Evolutionary conservation across 2,797 vertebrate species (phyloP).

Genomic region (Lagocephalus sceleratus): DNA sequence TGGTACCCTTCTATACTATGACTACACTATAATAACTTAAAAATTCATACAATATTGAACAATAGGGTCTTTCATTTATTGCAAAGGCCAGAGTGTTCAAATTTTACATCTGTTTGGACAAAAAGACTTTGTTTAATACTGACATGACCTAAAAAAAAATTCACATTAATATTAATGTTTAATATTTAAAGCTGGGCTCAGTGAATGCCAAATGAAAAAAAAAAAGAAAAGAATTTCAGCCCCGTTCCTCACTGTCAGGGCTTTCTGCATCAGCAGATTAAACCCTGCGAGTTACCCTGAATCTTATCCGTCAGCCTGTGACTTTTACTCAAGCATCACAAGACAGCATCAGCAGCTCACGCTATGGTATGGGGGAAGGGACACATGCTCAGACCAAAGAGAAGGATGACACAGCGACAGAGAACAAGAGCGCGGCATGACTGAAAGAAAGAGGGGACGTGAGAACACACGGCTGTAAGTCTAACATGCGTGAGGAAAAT

Average conservation of each 20-base stretch:
- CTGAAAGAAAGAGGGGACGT: neutral
- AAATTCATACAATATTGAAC: no score
- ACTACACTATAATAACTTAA: no score
- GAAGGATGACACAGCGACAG: conserved; percentile 35
- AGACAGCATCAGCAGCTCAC: conserved; percentile 58
- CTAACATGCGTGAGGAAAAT: neutral
- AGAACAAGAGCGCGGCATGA: conserved; percentile 1
- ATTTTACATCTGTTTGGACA: no score
- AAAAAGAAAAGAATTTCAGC: neutral
- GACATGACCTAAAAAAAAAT: neutral
- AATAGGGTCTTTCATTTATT: no score
- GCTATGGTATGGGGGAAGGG: conserved; percentile 44
- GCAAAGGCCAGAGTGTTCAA: no score
- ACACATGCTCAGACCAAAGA: conserved; percentile 31
- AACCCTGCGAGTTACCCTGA: conserved; percentile 18
- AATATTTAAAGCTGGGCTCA: neutral
- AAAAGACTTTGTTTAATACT: no score
- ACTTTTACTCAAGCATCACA: conserved; percentile 60
- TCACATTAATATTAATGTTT: no score
- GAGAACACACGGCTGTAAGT: neutral
- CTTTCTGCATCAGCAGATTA: neutral
- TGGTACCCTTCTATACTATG: no score
- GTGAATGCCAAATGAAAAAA: neutral
- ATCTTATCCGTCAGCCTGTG: conserved; percentile 20
- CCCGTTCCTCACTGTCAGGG: neutral